Evolutionary conservation across 2,113 vertebrate species (phyloP).

Genomic region (Penelope pileata): DNA sequence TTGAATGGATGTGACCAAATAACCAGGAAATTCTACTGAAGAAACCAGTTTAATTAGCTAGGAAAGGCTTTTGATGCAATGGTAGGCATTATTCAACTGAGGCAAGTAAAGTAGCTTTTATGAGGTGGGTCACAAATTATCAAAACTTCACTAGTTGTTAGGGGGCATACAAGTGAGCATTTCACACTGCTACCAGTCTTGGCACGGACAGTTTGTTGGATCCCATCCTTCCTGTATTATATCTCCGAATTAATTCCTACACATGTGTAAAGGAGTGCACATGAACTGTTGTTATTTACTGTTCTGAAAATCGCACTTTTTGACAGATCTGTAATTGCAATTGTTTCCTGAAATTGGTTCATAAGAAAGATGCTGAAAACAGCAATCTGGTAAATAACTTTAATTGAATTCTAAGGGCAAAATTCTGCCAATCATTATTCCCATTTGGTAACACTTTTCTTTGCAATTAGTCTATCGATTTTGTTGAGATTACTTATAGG

Average conservation of each 20-base stretch:
- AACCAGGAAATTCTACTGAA: neutral
- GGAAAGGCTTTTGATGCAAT: neutral
- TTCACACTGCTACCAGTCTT: neutral
- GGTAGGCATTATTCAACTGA: neutral
- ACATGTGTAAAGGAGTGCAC: neutral
- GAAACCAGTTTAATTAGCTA: neutral
- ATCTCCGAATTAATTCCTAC: neutral
- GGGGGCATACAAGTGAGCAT: neutral
- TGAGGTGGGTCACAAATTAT: neutral
- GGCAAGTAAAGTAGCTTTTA: neutral
- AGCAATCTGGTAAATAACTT: conserved; percentile 55
- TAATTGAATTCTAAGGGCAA: conserved; percentile 54
- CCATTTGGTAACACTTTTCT: neutral
- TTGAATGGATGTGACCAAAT: neutral
- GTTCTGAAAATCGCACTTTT: conserved; percentile 19
- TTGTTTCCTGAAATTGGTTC: conserved; percentile 43
- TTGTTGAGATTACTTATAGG: neutral
- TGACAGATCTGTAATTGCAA: conserved; percentile 30
- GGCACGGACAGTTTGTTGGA: neutral
- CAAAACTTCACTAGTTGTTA: neutral
- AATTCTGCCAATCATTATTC: conserved; percentile 52
- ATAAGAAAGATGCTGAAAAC: conserved; percentile 49
- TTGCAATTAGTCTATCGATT: conserved; percentile 12
- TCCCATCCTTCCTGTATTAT: neutral
- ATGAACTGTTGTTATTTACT: neutral